phyloP scores from a whole-genome alignment of 2,888 invertebrate genomes.

The Eupeodes latifasciatus region DNA sequence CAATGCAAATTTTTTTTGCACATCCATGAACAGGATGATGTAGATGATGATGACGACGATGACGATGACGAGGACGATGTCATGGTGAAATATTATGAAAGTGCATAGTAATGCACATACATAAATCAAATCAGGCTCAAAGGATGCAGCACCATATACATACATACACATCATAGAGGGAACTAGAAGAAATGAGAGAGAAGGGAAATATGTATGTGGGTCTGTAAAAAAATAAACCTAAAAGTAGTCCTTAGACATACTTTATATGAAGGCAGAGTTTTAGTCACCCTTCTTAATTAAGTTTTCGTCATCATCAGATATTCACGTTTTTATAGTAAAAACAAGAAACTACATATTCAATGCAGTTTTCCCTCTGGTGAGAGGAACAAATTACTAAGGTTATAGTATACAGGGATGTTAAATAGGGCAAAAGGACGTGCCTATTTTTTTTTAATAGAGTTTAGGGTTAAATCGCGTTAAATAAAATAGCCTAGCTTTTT shows the following conservation, averaged over 20 bases:
- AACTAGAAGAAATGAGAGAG: background rate
- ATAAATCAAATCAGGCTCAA: constrained; percentile 70
- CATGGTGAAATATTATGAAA: constrained; percentile 43
- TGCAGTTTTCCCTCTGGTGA: no score
- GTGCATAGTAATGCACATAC: constrained; percentile 63
- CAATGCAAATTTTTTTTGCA: constrained; percentile 49
- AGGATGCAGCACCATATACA: constrained; percentile 13
- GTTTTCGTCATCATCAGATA: constrained; percentile 35
- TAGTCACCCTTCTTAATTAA: constrained; percentile 62
- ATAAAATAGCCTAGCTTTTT: no score
- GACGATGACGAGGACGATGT: constrained; percentile 23
- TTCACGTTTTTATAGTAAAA: no score
- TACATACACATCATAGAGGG: background rate
- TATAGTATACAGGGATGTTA: no score
- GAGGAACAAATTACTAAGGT: no score
- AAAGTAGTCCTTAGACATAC: constrained; percentile 29
- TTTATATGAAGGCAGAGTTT: no score
- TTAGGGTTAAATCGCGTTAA: no score
- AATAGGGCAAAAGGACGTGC: no score
- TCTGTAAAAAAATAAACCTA: background rate
- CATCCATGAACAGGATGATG: constrained; percentile 23
- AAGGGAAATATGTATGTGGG: no score
- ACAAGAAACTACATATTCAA: no score
- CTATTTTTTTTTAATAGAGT: no score
- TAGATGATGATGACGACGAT: constrained; percentile 28